Percentiles rank a stretch among this genome's conserved stretches.
phyloP scores from a whole-genome alignment of 2,113 vertebrate species.

The Pedionomus torquatus region DNA sequence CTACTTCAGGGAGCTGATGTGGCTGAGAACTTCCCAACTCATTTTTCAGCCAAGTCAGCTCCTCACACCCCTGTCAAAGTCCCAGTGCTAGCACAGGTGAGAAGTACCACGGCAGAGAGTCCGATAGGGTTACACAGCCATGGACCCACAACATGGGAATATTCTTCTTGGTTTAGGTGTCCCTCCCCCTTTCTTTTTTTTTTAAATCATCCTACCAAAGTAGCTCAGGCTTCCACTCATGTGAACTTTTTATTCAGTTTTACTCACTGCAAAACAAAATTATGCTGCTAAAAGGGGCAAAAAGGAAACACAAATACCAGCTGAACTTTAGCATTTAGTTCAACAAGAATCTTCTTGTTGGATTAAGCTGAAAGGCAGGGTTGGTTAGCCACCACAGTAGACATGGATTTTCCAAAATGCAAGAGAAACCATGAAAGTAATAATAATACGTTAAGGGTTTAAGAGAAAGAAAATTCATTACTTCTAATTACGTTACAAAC shows the following conservation, averaged over 20 bases:
- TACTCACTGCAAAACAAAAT: background rate
- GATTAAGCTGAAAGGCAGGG: background rate
- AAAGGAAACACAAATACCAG: background rate
- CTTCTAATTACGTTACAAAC: background rate
- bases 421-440: background rate
- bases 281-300: background rate
- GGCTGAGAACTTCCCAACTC: background rate
- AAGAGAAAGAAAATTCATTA: background rate
- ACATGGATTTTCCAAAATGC: background rate
- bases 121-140: background rate
- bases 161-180: background rate
- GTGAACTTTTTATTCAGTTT: background rate
- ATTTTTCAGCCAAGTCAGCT: background rate
- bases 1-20: background rate
- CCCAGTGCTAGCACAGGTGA: background rate
- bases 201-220: background rate
- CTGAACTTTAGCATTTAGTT: background rate
- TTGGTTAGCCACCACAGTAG: background rate
- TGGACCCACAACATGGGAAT: background rate
- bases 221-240: background rate
- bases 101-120: background rate
- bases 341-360: background rate
- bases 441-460: background rate
- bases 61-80: background rate
- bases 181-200: rapidly evolving